Evolutionary conservation across 2,888 invertebrate genomes (phyloP).

Genomic region (Apodemia mormo): DNA sequence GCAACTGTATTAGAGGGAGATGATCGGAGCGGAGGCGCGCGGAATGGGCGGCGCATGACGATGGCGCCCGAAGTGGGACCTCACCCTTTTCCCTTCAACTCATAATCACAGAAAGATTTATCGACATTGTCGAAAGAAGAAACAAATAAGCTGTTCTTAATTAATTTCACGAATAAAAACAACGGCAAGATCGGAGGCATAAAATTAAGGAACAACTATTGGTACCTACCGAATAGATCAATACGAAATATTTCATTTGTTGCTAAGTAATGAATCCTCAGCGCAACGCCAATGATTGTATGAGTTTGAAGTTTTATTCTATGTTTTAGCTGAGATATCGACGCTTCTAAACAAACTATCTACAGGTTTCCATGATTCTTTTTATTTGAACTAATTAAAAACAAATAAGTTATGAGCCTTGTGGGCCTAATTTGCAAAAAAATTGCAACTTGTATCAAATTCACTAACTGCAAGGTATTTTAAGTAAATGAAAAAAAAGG

Average conservation of each 20-base stretch:
- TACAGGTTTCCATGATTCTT: neutral
- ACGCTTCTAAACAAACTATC: neutral
- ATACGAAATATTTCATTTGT: neutral
- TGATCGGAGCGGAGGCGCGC: slow-evolving; percentile 43
- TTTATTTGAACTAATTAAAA: too few species aligned
- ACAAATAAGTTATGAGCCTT: too few species aligned
- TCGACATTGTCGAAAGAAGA: slow-evolving; percentile 51
- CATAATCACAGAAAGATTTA: slow-evolving; percentile 71
- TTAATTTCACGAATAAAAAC: slow-evolving; percentile 17
- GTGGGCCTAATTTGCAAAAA: too few species aligned
- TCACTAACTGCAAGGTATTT: too few species aligned
- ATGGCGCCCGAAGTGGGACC: slow-evolving; percentile 59
- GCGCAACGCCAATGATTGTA: neutral
- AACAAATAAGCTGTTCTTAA: slow-evolving; percentile 26
- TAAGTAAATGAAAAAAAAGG: too few species aligned
- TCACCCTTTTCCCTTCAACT: slow-evolving; percentile 58
- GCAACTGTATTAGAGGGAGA: slow-evolving; percentile 58
- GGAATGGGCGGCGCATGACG: slow-evolving; percentile 49
- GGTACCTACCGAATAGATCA: neutral
- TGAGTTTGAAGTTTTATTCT: neutral
- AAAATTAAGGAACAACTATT: neutral
- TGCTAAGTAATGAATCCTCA: neutral
- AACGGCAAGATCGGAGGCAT: neutral
- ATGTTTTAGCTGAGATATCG: neutral
- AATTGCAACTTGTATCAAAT: too few species aligned